These are phyloP conservation scores for Pao palembangensis DNA, from an alignment of 2,113 vertebrate genomes.

Conservation along the genomic window DNA sequence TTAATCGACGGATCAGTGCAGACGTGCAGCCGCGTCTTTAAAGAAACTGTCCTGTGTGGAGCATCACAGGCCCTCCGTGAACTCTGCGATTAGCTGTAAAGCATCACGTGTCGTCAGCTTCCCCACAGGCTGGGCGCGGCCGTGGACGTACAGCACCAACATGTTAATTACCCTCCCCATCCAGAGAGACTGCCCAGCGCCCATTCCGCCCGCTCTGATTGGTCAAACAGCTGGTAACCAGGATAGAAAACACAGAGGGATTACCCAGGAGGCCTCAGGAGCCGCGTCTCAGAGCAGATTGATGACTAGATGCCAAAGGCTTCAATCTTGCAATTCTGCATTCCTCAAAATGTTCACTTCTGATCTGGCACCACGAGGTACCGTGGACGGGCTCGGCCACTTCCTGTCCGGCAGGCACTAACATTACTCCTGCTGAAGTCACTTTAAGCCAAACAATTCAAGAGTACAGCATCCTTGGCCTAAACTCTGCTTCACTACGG, in stretches of 20 bases:
- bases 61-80: neutral
- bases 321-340: constrained; percentile 24
- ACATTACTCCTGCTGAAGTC: constrained; percentile 12
- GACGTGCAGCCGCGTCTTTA: no score
- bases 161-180: constrained; percentile 48
- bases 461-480: constrained; percentile 12
- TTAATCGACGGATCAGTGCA: no score
- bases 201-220: constrained; percentile 43
- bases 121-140: neutral
- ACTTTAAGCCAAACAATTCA: constrained; percentile 26
- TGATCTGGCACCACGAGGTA: constrained; percentile 51
- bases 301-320: constrained; percentile 8
- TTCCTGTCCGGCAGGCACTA: constrained; percentile 15
- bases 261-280: constrained; percentile 52
- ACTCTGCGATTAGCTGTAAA: neutral
- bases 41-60: neutral
- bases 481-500: neutral
- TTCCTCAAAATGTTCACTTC: constrained; percentile 37
- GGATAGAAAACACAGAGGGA: constrained; percentile 56
- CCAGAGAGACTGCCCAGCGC: constrained; percentile 29
- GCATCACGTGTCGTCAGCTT: neutral
- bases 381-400: constrained; percentile 40
- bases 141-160: constrained; percentile 7
- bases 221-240: constrained; percentile 65
- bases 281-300: constrained; percentile 32